phyloP scores from a whole-genome alignment of 2,888 invertebrate species.

The Sminthurides aquaticus region DNA sequence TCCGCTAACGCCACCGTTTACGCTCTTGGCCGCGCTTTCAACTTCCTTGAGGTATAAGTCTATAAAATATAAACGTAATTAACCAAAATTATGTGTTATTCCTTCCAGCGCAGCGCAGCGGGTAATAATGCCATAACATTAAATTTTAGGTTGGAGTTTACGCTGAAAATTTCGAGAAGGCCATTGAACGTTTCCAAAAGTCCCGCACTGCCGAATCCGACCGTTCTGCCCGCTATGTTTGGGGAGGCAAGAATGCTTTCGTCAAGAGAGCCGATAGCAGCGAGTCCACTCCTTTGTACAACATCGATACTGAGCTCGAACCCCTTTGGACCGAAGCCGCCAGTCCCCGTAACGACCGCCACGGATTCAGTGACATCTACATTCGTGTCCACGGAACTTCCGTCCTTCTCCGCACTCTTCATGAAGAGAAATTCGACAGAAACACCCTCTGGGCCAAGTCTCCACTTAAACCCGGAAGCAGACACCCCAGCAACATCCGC shows the following conservation, averaged over 20 bases:
- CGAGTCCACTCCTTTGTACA: not conserved
- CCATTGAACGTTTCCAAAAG: not conserved
- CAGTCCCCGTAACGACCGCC: constrained; percentile 5
- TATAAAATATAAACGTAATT: too few species aligned
- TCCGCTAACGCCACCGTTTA: constrained; percentile 67
- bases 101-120: too few species aligned
- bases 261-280: not conserved
- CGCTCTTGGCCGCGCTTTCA: constrained; percentile 68
- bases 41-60: constrained; percentile 60
- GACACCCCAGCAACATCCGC: constrained; percentile 47
- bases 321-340: constrained; percentile 29
- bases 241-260: not conserved
- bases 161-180: not conserved
- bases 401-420: constrained; percentile 60
- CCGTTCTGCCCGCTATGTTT: not conserved
- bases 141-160: not conserved
- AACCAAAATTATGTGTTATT: too few species aligned
- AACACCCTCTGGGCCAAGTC: constrained; percentile 59
- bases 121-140: too few species aligned
- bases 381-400: constrained; percentile 81
- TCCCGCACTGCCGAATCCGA: too few species aligned
- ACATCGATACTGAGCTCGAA: constrained; percentile 25
- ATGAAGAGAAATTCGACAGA: constrained; percentile 50
- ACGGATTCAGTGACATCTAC: constrained; percentile 56
- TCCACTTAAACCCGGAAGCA: not conserved